A percentile compares a stretch with the other conserved stretches of the same genome.
Evolutionary conservation across 2,113 vertebrate species (phyloP).

Genomic region (Notothenia coriiceps): DNA sequence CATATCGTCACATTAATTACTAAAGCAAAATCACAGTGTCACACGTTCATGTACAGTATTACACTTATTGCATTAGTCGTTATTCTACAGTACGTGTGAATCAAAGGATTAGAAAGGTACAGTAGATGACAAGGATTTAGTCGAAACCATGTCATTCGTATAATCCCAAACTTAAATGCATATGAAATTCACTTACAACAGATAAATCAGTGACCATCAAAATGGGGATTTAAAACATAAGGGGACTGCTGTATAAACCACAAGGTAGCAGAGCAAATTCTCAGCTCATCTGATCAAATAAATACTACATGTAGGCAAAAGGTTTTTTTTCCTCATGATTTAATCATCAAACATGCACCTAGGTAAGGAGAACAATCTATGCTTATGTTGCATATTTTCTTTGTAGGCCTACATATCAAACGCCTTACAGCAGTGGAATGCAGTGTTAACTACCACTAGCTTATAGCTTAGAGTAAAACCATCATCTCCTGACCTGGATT

Average conservation of each 20-base stretch:
- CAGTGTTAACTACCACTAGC: slow-evolving; percentile 14
- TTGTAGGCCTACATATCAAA: not conserved
- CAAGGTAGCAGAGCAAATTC: not conserved
- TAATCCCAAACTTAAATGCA: not conserved
- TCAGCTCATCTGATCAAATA: not conserved
- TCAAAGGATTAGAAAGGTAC: not conserved
- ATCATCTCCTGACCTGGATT: slow-evolving; percentile 74
- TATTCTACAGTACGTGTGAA: not conserved
- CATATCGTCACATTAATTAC: not conserved
- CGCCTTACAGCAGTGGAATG: not conserved
- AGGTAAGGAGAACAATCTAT: not conserved
- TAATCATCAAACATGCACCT: not conserved
- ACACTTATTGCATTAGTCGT: not conserved
- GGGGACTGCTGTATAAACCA: not conserved
- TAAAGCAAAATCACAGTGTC: not conserved
- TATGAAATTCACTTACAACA: not conserved
- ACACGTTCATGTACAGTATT: not conserved
- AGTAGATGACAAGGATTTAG: not conserved
- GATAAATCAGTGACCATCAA: not conserved
- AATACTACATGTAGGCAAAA: not conserved
- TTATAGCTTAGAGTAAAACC: slow-evolving; percentile 28
- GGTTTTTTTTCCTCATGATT: not conserved
- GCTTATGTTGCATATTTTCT: not conserved
- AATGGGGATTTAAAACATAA: not conserved
- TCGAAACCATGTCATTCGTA: not conserved